These are phyloP conservation scores for roundworm (Caenorhabditis elegans) DNA, from an alignment of 1,140 invertebrate genomes.

Conservation along the genomic window WBcel235 BX284606.5:10993501-10994000, in stretches of 20 bases:
- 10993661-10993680: neutral
- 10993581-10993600: neutral
- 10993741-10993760: neutral
- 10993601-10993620: neutral
- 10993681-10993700: neutral
- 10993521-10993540: neutral
- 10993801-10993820: neutral
- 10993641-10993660: neutral
- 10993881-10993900: neutral
- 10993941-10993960: neutral
- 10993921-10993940: neutral
- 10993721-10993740: neutral
- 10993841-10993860: neutral
- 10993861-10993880: neutral
- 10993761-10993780: neutral
- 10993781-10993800: neutral
- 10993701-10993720: neutral
- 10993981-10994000: neutral
- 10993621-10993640: neutral
- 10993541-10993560: neutral
- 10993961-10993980: neutral
- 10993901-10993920: neutral
- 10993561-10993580: neutral
- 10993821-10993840: neutral
- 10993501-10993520: neutral